phyloP scores from a whole-genome alignment of 1,140 invertebrate species.

The Formica selysi region DNA sequence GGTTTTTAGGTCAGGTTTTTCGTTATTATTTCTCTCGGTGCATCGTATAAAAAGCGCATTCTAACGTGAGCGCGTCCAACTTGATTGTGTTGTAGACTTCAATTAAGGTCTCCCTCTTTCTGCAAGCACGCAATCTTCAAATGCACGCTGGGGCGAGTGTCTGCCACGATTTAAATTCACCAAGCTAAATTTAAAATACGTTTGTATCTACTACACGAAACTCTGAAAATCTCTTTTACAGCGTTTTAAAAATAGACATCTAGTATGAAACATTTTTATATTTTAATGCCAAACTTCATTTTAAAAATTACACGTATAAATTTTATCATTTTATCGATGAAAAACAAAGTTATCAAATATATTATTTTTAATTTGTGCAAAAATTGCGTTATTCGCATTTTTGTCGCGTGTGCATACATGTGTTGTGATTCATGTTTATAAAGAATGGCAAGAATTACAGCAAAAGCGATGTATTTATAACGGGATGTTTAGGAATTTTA shows the following conservation, averaged over 20 bases:
- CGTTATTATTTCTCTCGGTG: conserved; percentile 3
- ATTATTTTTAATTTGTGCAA: conserved; percentile 9
- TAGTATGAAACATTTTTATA: background rate
- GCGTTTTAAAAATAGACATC: background rate
- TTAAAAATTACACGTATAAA: background rate
- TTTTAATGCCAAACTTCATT: background rate
- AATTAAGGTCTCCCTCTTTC: conserved; percentile 15
- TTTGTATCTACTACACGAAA: conserved; percentile 8
- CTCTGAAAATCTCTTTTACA: background rate
- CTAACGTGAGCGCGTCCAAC: conserved; percentile 15
- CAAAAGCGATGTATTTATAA: conserved; percentile 16
- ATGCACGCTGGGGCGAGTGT: background rate
- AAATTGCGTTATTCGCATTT: background rate
- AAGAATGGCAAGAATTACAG: background rate
- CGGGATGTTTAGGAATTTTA: conserved; percentile 31
- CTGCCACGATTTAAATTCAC: background rate
- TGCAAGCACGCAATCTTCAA: conserved; percentile 33
- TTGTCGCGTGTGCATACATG: background rate
- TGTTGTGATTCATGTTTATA: background rate
- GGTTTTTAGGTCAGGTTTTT: conserved; percentile 71
- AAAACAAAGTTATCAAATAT: background rate
- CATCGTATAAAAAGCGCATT: conserved; percentile 42
- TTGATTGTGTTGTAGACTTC: conserved; percentile 47
- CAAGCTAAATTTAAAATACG: background rate
- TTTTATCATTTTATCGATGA: background rate